Percentiles rank a stretch among this genome's conserved stretches.
phyloP scores from a whole-genome alignment of 2,113 vertebrate species.

The Cryptomyrus ogoouensis region DNA sequence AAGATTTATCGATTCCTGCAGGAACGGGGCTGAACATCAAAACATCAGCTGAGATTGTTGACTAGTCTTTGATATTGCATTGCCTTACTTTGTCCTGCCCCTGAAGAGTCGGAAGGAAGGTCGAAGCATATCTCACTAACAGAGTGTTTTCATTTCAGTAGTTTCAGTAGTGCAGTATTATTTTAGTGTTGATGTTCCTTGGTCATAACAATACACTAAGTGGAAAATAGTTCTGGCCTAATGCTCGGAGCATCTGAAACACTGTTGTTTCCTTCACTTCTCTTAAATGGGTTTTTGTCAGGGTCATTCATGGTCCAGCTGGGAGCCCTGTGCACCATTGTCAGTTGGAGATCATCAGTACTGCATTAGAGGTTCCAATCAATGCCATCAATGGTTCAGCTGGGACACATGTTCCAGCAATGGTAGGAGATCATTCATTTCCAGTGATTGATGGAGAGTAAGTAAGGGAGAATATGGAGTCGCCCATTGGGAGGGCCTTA shows the following conservation, averaged over 20 bases:
- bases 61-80: neutral
- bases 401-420: neutral
- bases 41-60: neutral
- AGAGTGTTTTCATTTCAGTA: neutral
- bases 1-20: neutral
- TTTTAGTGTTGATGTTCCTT: neutral
- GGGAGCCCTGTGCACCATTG: neutral
- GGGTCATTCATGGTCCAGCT: neutral
- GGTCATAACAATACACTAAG: neutral
- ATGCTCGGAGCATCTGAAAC: neutral
- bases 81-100: neutral
- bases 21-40: neutral
- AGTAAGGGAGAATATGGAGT: neutral
- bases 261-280: neutral
- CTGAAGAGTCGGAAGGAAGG: neutral
- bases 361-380: neutral
- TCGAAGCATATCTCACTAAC: neutral
- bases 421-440: neutral
- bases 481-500: neutral
- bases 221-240: neutral
- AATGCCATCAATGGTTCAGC: neutral
- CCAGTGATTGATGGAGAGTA: neutral
- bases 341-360: neutral
- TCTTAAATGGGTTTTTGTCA: neutral
- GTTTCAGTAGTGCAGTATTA: neutral